phyloP scores from a whole-genome alignment of 2,888 invertebrate genomes.

The Hypomecis punctinalis region DNA sequence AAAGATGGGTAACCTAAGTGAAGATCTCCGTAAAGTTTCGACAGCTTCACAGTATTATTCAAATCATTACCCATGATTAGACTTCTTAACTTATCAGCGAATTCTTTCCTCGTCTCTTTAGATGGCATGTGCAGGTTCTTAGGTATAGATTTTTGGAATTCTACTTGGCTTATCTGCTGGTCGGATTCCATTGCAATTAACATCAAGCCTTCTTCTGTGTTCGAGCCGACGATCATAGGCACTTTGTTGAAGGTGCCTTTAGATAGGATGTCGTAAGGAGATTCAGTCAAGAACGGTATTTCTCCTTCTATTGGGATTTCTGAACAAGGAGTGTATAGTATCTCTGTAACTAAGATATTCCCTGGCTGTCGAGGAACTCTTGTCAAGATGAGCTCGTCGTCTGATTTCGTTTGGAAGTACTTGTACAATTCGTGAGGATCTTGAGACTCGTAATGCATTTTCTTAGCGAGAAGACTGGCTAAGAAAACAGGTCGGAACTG shows the following conservation, averaged over 20 bases:
- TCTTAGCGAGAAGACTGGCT: constrained; percentile 66
- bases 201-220: constrained; percentile 65
- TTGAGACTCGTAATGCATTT: constrained; percentile 59
- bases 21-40: constrained; percentile 62
- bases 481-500: constrained; percentile 65
- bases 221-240: constrained; percentile 68
- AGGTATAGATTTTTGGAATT: constrained; percentile 63
- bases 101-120: constrained; percentile 46
- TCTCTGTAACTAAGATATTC: constrained; percentile 59
- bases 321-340: constrained; percentile 66
- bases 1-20: constrained; percentile 57
- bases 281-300: constrained; percentile 68
- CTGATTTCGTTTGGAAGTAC: constrained; percentile 60
- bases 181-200: constrained; percentile 63
- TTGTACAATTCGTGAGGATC: constrained; percentile 65
- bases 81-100: constrained; percentile 57
- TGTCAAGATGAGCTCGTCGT: constrained; percentile 62
- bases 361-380: constrained; percentile 64
- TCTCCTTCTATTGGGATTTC: constrained; percentile 65
- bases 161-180: constrained; percentile 55
- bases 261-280: constrained; percentile 58
- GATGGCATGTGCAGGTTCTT: constrained; percentile 63
- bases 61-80: constrained; percentile 67
- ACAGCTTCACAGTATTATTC: constrained; percentile 59
- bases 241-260: constrained; percentile 67